phyloP scores from a whole-genome alignment of 2,797 vertebrate species.

The Betta splendens region DNA sequence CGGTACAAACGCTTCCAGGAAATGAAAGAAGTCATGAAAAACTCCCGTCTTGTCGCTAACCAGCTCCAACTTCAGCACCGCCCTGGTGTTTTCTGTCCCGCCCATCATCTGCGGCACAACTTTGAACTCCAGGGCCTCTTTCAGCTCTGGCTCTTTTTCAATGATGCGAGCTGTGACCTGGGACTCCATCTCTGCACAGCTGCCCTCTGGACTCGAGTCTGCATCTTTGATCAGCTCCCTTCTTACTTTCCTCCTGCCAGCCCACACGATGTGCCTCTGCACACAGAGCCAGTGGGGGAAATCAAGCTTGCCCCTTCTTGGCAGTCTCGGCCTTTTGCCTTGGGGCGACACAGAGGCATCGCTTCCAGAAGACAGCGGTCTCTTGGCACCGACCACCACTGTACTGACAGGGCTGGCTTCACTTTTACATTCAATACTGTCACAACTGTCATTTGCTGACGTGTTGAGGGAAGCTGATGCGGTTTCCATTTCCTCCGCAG shows the following conservation, averaged over 20 bases:
- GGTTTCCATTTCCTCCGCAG: slow-evolving; percentile 48
- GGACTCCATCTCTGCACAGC: slow-evolving; percentile 81
- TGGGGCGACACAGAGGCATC: slow-evolving; percentile 47
- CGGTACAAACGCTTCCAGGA: slow-evolving; percentile 87
- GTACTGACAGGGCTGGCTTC: slow-evolving; percentile 31
- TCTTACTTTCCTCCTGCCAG: slow-evolving; percentile 85
- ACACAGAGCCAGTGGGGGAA: slow-evolving; percentile 77
- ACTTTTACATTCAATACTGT: slow-evolving; percentile 26
- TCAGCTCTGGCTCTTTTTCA: slow-evolving; percentile 62
- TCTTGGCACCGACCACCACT: slow-evolving; percentile 65
- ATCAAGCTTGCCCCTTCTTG: slow-evolving; percentile 20
- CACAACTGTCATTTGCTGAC: slow-evolving; percentile 54
- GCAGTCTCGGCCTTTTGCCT: slow-evolving; percentile 59
- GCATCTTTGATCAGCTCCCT: slow-evolving; percentile 81
- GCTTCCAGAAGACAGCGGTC: slow-evolving; percentile 53
- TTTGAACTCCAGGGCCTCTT: slow-evolving; percentile 79
- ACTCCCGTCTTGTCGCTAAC: slow-evolving; percentile 63
- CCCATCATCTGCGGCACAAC: slow-evolving; percentile 70
- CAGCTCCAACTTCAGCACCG: slow-evolving; percentile 73
- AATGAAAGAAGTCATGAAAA: slow-evolving; percentile 89
- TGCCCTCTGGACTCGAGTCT: slow-evolving; percentile 53
- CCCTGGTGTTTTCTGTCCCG: slow-evolving; percentile 67
- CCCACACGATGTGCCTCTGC: slow-evolving; percentile 86
- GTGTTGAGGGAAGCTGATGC: slow-evolving; percentile 41
- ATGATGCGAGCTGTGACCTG: slow-evolving; percentile 82